These are phyloP conservation scores for Sinocyclocheilus anophthalmus DNA, from an alignment of 2,113 vertebrate genomes.

Conservation along the genomic window DNA sequence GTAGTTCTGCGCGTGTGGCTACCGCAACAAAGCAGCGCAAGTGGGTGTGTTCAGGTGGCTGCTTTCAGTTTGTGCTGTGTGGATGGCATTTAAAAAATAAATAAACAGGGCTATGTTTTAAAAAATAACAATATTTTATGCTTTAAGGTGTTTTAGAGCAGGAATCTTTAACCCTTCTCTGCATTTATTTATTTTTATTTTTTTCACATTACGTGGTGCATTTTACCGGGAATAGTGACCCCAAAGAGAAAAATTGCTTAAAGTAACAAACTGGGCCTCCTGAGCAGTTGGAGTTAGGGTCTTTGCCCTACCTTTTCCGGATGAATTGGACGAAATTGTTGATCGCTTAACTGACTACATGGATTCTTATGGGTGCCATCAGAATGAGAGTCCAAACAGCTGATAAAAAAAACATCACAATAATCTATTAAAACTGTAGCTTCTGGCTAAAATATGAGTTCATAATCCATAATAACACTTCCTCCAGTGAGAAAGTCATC, in stretches of 20 bases:
- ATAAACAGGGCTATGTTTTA: too few relatives aligned
- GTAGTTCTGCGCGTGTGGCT: constrained; percentile 21
- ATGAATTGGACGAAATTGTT: neutral
- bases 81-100: neutral
- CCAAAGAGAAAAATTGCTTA: neutral
- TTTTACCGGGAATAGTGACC: neutral
- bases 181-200: too few relatives aligned
- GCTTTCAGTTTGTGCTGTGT: neutral
- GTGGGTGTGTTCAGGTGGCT: neutral
- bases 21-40: neutral
- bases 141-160: neutral
- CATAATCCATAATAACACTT: neutral
- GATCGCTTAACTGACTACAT: neutral
- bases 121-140: neutral
- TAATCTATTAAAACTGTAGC: neutral
- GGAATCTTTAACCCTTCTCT: neutral
- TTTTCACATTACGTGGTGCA: neutral
- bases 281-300: neutral
- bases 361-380: neutral
- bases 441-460: neutral
- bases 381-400: neutral
- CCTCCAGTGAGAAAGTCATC: neutral
- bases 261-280: neutral
- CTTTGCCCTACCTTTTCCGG: too few relatives aligned
- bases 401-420: too few relatives aligned